Evolutionary conservation across 2,113 vertebrate species (phyloP).

Genomic region (Limnothrissa miodon): DNA sequence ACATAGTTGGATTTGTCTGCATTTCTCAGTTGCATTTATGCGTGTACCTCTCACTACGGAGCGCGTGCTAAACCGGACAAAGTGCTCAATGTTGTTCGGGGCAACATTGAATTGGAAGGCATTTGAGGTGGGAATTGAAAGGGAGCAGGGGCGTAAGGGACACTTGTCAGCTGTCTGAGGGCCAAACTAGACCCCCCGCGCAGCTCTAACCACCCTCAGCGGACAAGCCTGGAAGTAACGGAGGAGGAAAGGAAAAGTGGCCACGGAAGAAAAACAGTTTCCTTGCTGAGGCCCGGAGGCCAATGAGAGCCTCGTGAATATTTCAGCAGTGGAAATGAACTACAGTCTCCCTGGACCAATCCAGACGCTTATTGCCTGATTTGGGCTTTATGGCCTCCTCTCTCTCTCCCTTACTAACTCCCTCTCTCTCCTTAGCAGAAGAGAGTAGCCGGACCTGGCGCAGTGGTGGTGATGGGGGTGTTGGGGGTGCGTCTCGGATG

Average conservation of each 20-base stretch:
- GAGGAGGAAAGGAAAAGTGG: neutral
- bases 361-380: conserved; percentile 57
- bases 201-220: neutral
- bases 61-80: neutral
- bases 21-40: neutral
- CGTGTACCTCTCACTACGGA: neutral
- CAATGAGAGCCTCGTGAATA: conserved; percentile 68
- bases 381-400: conserved; percentile 55
- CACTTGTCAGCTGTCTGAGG: neutral
- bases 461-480: neutral
- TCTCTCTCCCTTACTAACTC: too few species aligned
- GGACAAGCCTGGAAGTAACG: neutral
- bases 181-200: neutral
- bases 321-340: conserved; percentile 75
- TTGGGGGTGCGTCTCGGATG: neutral
- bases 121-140: neutral
- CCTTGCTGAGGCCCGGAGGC: conserved; percentile 19
- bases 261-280: neutral
- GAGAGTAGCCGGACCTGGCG: neutral
- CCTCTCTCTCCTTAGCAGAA: too few species aligned
- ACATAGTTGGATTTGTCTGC: neutral
- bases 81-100: neutral
- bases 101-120: neutral
- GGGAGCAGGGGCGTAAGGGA: neutral
- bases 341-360: conserved; percentile 68